These are phyloP conservation scores for Diacarnus erythraeanus DNA, from an alignment of 37 sponge, comb jelly and placozoan genomes.

Conservation along the genomic window DNA sequence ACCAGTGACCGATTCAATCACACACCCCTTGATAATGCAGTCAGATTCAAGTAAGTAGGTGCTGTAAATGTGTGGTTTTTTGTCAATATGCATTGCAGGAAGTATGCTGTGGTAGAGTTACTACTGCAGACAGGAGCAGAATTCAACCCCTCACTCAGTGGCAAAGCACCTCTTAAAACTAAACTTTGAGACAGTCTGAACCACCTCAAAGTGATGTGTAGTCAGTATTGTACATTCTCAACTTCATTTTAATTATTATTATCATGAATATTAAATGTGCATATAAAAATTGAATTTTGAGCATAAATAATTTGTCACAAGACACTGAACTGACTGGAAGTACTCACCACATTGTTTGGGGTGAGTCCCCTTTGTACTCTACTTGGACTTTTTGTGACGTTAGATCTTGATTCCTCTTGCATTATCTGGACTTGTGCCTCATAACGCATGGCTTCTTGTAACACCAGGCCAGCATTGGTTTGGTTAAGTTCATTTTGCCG, in stretches of 20 bases:
- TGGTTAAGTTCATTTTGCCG: not conserved
- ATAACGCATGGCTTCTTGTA: constrained; percentile 7
- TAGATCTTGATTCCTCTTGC: not conserved
- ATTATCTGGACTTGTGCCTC: constrained; percentile 11
- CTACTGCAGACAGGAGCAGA: constrained; percentile 70
- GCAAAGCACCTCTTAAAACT: too few species aligned
- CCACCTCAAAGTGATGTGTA: too few species aligned
- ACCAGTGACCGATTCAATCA: constrained; percentile 65
- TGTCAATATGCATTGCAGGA: constrained; percentile 14
- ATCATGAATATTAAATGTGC: not conserved
- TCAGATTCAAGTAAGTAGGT: constrained; percentile 61
- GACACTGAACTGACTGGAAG: constrained; percentile 21
- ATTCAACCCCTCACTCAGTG: constrained; percentile 1
- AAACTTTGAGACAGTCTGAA: too few species aligned
- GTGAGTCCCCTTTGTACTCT: not conserved
- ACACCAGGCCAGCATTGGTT: not conserved
- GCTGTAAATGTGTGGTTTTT: constrained; percentile 12
- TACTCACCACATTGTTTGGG: not conserved
- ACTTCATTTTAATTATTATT: too few species aligned
- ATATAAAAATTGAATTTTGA: not conserved
- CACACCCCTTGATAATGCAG: constrained; percentile 81
- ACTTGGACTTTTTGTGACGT: not conserved
- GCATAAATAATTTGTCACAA: not conserved
- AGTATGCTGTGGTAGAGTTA: constrained; percentile 40
- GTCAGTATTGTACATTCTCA: too few species aligned